Evolutionary conservation across 2,888 invertebrate genomes (phyloP).

Genomic region (Tillus elongatus): DNA sequence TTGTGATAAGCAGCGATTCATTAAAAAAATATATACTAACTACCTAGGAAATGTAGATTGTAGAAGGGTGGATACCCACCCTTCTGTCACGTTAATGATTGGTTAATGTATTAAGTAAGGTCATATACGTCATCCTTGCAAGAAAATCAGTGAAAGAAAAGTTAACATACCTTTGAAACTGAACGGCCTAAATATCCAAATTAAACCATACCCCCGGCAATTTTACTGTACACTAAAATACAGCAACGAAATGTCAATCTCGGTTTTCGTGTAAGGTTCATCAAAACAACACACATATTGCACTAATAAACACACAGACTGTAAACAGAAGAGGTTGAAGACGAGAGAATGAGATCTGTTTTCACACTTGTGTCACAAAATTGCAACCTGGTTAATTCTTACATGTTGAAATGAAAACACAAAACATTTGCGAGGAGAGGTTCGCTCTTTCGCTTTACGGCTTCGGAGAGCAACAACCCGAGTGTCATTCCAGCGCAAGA

Average conservation of each 20-base stretch:
- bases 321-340: no score
- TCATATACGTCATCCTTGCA: no score
- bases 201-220: conserved; percentile 1
- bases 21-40: no score
- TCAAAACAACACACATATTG: neutral
- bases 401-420: neutral
- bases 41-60: no score
- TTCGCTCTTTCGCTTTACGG: conserved; percentile 8
- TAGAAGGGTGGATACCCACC: no score
- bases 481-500: conserved; percentile 27
- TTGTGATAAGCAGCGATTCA: no score
- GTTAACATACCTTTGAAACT: neutral
- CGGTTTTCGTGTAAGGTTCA: neutral
- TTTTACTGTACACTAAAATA: neutral
- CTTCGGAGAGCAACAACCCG: conserved; percentile 33
- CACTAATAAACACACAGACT: neutral
- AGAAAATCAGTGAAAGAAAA: neutral
- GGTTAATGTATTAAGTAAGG: no score
- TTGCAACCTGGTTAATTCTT: no score
- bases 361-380: no score
- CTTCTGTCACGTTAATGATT: no score
- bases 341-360: no score
- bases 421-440: neutral
- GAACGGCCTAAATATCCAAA: conserved; percentile 1
- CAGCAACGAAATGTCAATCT: neutral